phyloP scores from a whole-genome alignment of 2,888 invertebrate species.

The Dolichopus griseipennis region DNA sequence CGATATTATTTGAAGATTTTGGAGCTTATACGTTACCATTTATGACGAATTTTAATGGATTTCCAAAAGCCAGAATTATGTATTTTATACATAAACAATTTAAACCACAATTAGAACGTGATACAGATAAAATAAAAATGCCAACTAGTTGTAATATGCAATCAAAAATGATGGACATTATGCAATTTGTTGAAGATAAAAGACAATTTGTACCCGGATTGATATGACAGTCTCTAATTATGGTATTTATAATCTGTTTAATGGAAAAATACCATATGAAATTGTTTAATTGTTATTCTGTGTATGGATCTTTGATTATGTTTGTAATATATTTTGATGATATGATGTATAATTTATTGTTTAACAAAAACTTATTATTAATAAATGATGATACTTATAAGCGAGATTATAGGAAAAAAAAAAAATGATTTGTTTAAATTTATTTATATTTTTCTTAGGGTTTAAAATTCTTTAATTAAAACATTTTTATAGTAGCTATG shows the following conservation, averaged over 20 bases:
- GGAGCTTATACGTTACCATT: slow-evolving; percentile 93
- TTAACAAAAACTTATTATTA: background rate
- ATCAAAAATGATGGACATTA: background rate
- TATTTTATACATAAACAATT: slow-evolving; percentile 27
- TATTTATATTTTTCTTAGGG: too few species aligned
- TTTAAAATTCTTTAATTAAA: too few species aligned
- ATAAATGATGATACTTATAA: too few species aligned
- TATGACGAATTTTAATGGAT: slow-evolving; percentile 91
- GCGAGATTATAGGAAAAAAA: too few species aligned
- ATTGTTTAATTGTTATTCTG: background rate
- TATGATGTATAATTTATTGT: background rate
- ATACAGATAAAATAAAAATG: background rate
- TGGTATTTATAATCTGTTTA: background rate
- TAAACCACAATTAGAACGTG: background rate
- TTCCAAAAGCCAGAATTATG: slow-evolving; percentile 68
- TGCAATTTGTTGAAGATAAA: background rate
- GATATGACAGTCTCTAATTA: background rate
- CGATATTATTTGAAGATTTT: slow-evolving; percentile 90
- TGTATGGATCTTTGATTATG: background rate
- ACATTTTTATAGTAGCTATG: too few species aligned
- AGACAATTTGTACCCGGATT: background rate
- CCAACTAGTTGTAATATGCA: background rate
- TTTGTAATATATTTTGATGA: background rate
- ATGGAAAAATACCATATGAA: background rate
- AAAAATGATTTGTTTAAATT: too few species aligned